Conservation (phyloP, 2,888 invertebrate species). For the Drosophila testacea region DNA sequence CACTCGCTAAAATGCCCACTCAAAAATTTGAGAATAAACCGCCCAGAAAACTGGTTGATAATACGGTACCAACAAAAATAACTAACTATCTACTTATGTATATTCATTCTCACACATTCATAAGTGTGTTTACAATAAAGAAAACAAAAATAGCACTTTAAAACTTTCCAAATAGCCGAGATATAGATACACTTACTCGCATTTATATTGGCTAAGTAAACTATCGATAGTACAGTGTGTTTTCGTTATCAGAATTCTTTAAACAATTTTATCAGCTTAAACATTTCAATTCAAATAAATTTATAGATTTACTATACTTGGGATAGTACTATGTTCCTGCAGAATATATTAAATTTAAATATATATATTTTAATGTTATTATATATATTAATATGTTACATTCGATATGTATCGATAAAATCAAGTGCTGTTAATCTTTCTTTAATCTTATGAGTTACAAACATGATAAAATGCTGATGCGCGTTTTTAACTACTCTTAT, state of each 20-base stretch:
- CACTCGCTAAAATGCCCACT: slow-evolving; percentile 52
- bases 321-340: no score
- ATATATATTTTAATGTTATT: no score
- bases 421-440: neutral
- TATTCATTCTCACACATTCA: neutral
- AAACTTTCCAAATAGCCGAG: neutral
- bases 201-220: neutral
- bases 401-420: neutral
- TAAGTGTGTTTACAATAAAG: neutral
- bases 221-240: neutral
- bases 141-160: slow-evolving; percentile 1
- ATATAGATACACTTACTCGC: neutral
- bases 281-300: no score
- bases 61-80: slow-evolving; percentile 12
- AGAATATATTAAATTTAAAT: no score
- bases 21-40: slow-evolving; percentile 28
- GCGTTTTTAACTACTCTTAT: neutral
- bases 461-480: neutral
- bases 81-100: neutral
- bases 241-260: neutral
- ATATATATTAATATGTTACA: no score
- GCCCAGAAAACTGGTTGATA: slow-evolving; percentile 37
- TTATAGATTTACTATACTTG: no score
- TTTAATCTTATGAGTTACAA: neutral
- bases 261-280: no score